A percentile compares a stretch with the other conserved stretches of the same genome.
Evolutionary conservation across 2,888 invertebrate genomes (phyloP).

Genomic region (Gymnosoma rotundatum): DNA sequence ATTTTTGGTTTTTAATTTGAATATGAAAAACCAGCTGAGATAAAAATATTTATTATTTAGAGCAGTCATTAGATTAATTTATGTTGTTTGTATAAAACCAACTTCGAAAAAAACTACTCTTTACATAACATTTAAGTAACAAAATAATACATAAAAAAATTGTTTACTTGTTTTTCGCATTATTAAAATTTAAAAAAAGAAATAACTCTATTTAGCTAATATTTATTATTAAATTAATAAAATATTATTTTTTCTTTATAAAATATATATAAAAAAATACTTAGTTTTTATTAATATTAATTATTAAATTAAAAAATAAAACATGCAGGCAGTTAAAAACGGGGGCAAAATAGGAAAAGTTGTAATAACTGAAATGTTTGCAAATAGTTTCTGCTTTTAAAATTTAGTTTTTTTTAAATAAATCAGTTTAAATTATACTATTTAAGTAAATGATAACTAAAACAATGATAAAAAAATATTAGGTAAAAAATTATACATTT

Average conservation of each 20-base stretch:
- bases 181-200: constrained; percentile 28
- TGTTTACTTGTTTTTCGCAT: no score
- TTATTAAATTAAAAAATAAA: constrained; percentile 51
- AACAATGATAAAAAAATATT: background rate
- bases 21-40: no score
- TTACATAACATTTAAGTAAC: background rate
- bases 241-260: constrained; percentile 46
- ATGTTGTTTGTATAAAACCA: background rate
- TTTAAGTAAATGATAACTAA: background rate
- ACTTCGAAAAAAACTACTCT: background rate
- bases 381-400: constrained; percentile 33
- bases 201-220: constrained; percentile 3
- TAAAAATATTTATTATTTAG: no score
- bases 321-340: constrained; percentile 51
- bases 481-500: no score
- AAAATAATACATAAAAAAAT: constrained; percentile 5
- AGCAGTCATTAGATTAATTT: no score
- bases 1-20: no score
- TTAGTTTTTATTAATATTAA: constrained; percentile 1
- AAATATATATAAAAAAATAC: constrained; percentile 15
- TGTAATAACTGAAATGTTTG: constrained; percentile 49
- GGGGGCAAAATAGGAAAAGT: background rate
- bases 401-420: background rate
- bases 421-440: background rate
- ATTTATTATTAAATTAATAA: constrained; percentile 58